phyloP scores from a whole-genome alignment of 2,113 vertebrate genomes.

The Proterorhinus semilunaris region DNA sequence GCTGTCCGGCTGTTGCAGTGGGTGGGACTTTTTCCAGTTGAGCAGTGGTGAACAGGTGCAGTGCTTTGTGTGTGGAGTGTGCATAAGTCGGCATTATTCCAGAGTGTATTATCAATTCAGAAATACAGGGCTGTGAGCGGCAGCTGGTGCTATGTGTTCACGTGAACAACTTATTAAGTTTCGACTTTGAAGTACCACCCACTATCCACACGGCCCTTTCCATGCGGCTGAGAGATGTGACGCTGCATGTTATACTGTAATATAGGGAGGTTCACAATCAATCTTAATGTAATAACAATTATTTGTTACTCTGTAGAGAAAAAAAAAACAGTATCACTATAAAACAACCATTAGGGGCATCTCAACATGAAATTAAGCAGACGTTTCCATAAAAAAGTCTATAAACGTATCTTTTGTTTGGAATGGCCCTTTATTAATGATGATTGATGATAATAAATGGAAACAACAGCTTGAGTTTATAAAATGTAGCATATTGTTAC shows the following conservation, averaged over 20 bases:
- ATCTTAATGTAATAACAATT: too few relatives aligned
- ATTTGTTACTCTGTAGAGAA: too few relatives aligned
- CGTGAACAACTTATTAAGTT: slow-evolving; percentile 52
- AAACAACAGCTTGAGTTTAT: too few relatives aligned
- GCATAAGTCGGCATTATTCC: slow-evolving; percentile 68
- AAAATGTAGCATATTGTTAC: too few relatives aligned
- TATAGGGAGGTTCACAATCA: too few relatives aligned
- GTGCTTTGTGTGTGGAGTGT: slow-evolving; percentile 55
- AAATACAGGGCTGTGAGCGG: slow-evolving; percentile 66
- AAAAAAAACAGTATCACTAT: too few relatives aligned
- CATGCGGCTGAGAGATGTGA: slow-evolving; percentile 40
- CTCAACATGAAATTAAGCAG: too few relatives aligned
- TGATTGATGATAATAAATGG: too few relatives aligned
- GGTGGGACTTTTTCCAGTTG: slow-evolving; percentile 46
- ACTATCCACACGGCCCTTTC: slow-evolving; percentile 3
- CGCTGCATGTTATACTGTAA: slow-evolving; percentile 27
- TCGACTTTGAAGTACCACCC: slow-evolving; percentile 62
- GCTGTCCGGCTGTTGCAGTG: slow-evolving; percentile 65
- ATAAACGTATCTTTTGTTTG: too few relatives aligned
- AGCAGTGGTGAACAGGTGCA: slow-evolving; percentile 76
- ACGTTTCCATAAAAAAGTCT: too few relatives aligned
- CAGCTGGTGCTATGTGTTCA: slow-evolving; percentile 70
- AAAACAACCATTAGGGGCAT: too few relatives aligned
- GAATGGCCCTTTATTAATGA: too few relatives aligned
- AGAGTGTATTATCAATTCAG: slow-evolving; percentile 81